These are phyloP conservation scores for Arctocebus calabarensis DNA, from an alignment of 2,797 vertebrate genomes.

Conservation along the genomic window DNA sequence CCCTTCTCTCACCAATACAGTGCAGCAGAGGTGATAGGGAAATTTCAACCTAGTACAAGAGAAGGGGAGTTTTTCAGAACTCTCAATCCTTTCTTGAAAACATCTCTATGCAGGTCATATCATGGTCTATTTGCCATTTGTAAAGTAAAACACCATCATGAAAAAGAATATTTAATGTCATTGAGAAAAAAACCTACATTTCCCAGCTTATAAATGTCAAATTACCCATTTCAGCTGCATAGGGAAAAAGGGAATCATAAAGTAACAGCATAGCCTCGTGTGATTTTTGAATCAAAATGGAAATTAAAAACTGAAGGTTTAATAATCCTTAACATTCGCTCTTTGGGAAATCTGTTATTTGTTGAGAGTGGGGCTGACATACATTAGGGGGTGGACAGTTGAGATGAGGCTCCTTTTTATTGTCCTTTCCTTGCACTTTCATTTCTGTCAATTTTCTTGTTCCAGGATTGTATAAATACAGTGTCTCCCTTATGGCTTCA, in stretches of 20 bases:
- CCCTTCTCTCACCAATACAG: conserved; percentile 50
- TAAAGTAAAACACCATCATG: conserved; percentile 69
- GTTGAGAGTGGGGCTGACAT: conserved; percentile 21
- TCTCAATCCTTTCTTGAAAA: conserved; percentile 61
- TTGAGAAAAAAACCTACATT: conserved; percentile 64
- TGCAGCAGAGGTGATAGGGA: neutral
- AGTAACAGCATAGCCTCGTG: conserved; percentile 52
- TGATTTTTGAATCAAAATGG: conserved; percentile 75
- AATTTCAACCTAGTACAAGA: conserved; percentile 30
- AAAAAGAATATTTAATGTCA: conserved; percentile 76
- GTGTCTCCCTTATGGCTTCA: neutral
- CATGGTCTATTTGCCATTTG: conserved; percentile 57
- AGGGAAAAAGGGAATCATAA: conserved; percentile 47
- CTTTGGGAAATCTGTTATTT: conserved; percentile 64
- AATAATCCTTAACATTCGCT: conserved; percentile 51
- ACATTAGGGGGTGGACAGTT: neutral
- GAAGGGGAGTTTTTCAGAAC: conserved; percentile 45
- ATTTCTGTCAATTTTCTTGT: neutral
- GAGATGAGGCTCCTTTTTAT: neutral
- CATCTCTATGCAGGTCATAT: conserved; percentile 55
- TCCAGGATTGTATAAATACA: conserved; percentile 50
- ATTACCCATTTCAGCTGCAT: conserved; percentile 38
- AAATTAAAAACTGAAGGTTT: conserved; percentile 72
- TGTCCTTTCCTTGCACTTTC: neutral
- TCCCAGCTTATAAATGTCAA: conserved; percentile 69